A percentile compares a stretch with the other conserved stretches of the same genome.
Conservation (phyloP, 2,797 vertebrate species). For the Halcyon chelicuti region DNA sequence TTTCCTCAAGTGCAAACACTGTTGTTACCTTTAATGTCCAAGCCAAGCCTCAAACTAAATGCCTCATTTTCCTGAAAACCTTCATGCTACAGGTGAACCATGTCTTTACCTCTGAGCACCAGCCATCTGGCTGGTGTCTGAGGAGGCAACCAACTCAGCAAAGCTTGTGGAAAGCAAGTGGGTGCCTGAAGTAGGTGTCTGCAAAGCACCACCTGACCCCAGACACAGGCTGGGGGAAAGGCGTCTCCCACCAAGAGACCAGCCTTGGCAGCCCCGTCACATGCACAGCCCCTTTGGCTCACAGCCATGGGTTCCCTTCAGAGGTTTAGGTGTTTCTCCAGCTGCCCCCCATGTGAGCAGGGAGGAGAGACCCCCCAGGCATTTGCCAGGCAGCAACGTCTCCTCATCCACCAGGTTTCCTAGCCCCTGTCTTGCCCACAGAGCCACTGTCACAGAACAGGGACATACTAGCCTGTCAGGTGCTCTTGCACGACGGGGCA, state of each 20-base stretch:
- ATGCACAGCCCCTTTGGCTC: not conserved
- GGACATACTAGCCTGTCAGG: not conserved
- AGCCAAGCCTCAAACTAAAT: not conserved
- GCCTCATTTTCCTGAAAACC: not conserved
- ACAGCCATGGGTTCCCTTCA: accelerated
- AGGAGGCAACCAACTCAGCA: not conserved
- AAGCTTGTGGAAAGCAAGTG: not conserved
- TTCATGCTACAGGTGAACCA: not conserved
- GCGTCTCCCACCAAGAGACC: not conserved
- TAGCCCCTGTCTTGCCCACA: accelerated
- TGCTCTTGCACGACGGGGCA: accelerated
- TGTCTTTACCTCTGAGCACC: accelerated
- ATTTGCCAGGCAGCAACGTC: not conserved
- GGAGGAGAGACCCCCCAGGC: accelerated
- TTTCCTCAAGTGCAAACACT: not conserved
- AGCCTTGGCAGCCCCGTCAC: not conserved
- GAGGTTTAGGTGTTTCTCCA: not conserved
- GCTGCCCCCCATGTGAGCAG: not conserved
- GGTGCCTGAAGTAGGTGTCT: not conserved
- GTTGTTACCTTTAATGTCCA: not conserved
- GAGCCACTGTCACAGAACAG: accelerated
- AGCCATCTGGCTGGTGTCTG: not conserved
- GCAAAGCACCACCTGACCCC: not conserved
- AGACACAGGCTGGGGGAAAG: not conserved
- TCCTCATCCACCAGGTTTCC: not conserved